A percentile compares a stretch with the other conserved stretches of the same genome.
Evolutionary conservation across 2,888 invertebrate genomes (phyloP).

Genomic region (Sinodicranocentrus sp.): DNA sequence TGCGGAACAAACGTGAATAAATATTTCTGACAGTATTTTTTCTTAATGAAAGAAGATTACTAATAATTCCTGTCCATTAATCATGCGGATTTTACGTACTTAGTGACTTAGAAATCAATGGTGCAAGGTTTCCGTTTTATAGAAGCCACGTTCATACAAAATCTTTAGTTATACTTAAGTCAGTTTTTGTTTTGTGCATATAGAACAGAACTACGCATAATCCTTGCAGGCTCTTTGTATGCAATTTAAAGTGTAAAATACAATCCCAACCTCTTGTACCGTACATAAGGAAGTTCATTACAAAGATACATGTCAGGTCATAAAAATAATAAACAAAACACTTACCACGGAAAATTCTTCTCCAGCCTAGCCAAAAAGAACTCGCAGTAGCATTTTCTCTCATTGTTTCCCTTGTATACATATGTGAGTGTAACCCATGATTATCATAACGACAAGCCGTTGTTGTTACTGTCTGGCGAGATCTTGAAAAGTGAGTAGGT

Average conservation of each 20-base stretch:
- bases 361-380: neutral
- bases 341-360: neutral
- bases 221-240: no score
- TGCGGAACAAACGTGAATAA: neutral
- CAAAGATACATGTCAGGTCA: neutral
- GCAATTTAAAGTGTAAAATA: neutral
- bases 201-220: no score
- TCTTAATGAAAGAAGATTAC: slow-evolving; percentile 21
- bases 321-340: neutral
- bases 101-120: neutral
- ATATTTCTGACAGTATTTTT: neutral
- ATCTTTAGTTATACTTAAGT: neutral
- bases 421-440: slow-evolving; percentile 13
- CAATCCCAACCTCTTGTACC: neutral
- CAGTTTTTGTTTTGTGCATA: no score
- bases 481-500: slow-evolving; percentile 29
- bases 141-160: neutral
- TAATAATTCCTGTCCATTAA: no score
- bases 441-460: slow-evolving; percentile 37
- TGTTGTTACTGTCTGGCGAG: slow-evolving; percentile 1
- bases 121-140: neutral
- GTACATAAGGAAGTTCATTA: neutral
- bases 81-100: neutral
- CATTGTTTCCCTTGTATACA: neutral
- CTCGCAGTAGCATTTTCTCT: neutral